phyloP scores from a whole-genome alignment of 2,113 vertebrate genomes.

The Serilophus lunatus region DNA sequence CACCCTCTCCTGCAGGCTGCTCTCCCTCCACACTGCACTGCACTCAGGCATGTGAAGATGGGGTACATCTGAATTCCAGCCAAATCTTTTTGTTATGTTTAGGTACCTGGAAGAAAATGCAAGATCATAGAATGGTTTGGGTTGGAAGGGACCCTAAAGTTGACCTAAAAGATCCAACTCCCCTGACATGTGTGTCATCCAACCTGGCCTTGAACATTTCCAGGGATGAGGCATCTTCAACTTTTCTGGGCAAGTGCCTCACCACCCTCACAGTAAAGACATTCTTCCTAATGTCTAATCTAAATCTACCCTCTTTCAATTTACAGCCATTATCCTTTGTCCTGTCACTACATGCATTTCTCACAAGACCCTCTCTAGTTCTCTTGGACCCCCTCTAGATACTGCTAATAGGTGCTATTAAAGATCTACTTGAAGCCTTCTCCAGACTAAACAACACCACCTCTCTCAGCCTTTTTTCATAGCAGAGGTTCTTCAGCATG shows the following conservation, averaged over 20 bases:
- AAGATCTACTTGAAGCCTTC: accelerated
- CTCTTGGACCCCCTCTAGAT: neutral
- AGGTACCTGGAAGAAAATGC: neutral
- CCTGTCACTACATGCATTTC: neutral
- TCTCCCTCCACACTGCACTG: neutral
- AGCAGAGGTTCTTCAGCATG: neutral
- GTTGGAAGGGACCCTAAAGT: neutral
- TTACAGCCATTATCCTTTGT: neutral
- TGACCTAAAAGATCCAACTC: neutral
- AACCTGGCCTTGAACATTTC: neutral
- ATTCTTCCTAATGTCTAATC: neutral
- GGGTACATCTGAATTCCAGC: neutral
- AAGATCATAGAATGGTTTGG: neutral
- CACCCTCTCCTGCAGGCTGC: neutral
- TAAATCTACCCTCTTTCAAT: neutral
- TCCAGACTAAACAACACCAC: neutral
- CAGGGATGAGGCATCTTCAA: neutral
- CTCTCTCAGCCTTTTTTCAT: neutral
- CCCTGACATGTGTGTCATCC: neutral
- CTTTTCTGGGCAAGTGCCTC: neutral
- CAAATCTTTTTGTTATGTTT: neutral
- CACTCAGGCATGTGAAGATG: neutral
- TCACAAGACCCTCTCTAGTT: neutral
- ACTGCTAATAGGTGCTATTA: neutral
- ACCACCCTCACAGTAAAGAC: neutral